Evolutionary conservation across 2,797 vertebrate species (phyloP).

Genomic region (Neoniphon sammara): DNA sequence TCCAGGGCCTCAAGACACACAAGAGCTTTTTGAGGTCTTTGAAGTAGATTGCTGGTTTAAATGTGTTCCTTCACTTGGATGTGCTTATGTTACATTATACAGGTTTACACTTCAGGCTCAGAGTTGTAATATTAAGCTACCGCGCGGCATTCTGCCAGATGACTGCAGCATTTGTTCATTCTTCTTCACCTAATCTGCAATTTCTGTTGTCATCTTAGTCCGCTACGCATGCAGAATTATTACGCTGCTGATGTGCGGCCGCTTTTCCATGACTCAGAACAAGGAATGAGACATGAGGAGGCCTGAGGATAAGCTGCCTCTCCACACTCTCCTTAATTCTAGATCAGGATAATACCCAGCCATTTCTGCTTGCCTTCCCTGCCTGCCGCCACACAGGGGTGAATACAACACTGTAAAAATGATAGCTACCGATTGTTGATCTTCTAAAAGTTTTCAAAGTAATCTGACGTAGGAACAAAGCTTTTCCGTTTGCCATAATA

Average conservation of each 20-base stretch:
- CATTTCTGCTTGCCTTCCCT: background rate
- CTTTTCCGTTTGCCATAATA: no score
- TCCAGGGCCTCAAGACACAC: slow-evolving; percentile 22
- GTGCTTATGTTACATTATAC: no score
- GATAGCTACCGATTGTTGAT: no score
- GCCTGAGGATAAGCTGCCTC: background rate
- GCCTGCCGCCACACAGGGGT: background rate
- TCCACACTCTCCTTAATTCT: background rate
- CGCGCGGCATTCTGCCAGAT: no score
- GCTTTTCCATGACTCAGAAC: slow-evolving; percentile 29
- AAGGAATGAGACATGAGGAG: background rate
- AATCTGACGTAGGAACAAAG: no score
- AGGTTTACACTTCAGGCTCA: no score
- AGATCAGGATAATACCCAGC: background rate
- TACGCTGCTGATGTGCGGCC: slow-evolving; percentile 9
- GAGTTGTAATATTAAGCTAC: no score
- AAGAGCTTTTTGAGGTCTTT: background rate
- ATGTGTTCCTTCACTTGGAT: background rate
- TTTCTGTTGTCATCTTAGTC: slow-evolving; percentile 8
- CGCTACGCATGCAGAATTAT: background rate
- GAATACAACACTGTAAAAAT: background rate
- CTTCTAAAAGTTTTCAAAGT: no score
- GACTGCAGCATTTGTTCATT: slow-evolving; percentile 6
- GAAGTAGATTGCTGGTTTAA: slow-evolving; percentile 13
- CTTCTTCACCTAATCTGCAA: background rate